These are phyloP conservation scores for Xestia c-nigrum DNA, from an alignment of 2,888 invertebrate genomes.

Conservation along the genomic window DNA sequence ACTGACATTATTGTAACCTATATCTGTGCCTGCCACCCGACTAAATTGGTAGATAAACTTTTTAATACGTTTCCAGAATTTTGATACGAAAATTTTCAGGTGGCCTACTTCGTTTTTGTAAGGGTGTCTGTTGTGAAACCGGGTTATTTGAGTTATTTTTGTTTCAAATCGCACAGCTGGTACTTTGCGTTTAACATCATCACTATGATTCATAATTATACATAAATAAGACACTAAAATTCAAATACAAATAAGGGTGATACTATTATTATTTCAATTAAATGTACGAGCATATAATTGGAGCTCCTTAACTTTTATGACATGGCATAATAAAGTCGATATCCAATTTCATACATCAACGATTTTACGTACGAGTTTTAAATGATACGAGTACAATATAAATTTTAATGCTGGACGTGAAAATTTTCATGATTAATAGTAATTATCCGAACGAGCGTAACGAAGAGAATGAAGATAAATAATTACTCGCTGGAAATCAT, in stretches of 20 bases:
- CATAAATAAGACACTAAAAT: background rate
- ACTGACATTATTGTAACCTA: constrained; percentile 52
- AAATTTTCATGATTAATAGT: constrained; percentile 48
- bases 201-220: background rate
- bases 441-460: constrained; percentile 30
- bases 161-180: background rate
- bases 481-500: constrained; percentile 42
- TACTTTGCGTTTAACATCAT: background rate
- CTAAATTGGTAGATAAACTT: constrained; percentile 56
- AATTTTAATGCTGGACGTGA: constrained; percentile 6
- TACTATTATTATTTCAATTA: constrained; percentile 2
- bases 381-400: constrained; percentile 34
- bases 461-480: constrained; percentile 42
- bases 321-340: constrained; percentile 29
- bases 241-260: background rate
- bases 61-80: constrained; percentile 54
- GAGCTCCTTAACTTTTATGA: constrained; percentile 24
- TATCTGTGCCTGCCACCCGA: constrained; percentile 45
- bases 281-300: background rate
- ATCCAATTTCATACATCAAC: constrained; percentile 48
- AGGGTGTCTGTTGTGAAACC: background rate
- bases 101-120: constrained; percentile 9
- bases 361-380: constrained; percentile 39
- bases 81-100: constrained; percentile 33
- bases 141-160: constrained; percentile 5